Evolutionary conservation across 2,113 vertebrate species (phyloP), one percentile per base, ranked within the genome.

Genomic region (Haemorhous mexicanus): DNA sequence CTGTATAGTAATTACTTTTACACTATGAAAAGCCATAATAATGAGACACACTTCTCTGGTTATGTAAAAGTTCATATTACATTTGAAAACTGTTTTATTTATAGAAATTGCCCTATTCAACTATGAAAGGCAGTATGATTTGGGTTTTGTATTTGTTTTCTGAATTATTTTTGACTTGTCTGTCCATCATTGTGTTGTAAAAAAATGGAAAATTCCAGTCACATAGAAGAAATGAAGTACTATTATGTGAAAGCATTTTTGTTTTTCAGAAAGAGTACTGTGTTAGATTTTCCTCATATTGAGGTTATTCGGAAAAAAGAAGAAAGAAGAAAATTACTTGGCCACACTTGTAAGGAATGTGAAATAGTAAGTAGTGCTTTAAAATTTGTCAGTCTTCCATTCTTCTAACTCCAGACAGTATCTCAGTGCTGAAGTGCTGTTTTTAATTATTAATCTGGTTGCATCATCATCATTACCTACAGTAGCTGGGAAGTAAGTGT

Each of bases 261-360:
- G 18, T 87, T 87, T 95, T 96, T 39, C 92, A 98, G 98, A 88
- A 98, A 98, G 73, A 97, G 95, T 26, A 93, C 95, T 16, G 75
- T 97, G 12, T 77, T 97, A 95, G 97, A 97, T 97, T 99, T 98
- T 96, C 98, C 99, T 97, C 98, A 99, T 44, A 97, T 99, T 98
- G 98, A 98, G 58, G 99, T 99, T n/a, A 89, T 99, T 93, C 98
- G 99, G 49, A 99, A 99, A 94, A 99, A 99, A 95, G 99, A 99
- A n/a, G 99, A 99, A 89, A 98, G 99, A 94, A 98, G 98, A 85
- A 99, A 99, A 94, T 97, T 99, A 92, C 98, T 97, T 87, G 99
- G 99, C 56, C 98, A 99, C 28, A 99, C 99, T 27, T 99, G 99
- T 97, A 99, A 99, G 91, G 99, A 99, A 95, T 99, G 99, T 98